Conservation (phyloP, 1,140 invertebrate species). For the Sweltsa coloradensis region DNA sequence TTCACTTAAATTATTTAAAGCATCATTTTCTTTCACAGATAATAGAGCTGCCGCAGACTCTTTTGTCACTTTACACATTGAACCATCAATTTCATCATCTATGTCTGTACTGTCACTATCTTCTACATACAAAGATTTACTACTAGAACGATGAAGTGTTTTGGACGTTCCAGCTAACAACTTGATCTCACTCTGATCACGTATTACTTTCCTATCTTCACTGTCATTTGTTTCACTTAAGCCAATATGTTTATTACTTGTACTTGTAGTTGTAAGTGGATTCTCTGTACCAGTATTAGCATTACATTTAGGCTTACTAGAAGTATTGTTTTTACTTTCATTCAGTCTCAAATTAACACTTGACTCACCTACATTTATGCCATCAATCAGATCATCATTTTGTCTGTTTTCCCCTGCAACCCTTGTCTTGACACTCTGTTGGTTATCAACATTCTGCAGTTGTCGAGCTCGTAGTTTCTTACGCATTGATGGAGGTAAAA, state of each 20-base stretch:
- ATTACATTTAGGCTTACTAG: not conserved
- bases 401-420: not conserved
- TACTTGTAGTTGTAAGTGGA: conserved; percentile 5
- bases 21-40: too few species aligned
- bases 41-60: not conserved
- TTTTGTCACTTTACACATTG: not conserved
- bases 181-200: too few species aligned
- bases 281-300: not conserved
- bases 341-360: not conserved
- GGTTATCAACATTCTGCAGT: not conserved
- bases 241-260: conserved; percentile 24
- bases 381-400: not conserved
- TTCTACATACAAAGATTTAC: too few species aligned
- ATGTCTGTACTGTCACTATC: too few species aligned
- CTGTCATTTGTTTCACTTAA: conserved; percentile 22
- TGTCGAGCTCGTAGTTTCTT: conserved; percentile 16
- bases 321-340: too few species aligned
- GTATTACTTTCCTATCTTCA: too few species aligned
- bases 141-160: too few species aligned
- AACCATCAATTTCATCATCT: too few species aligned
- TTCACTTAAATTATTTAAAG: too few species aligned
- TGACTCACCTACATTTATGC: not conserved
- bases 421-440: not conserved
- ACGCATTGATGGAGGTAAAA: conserved; percentile 30
- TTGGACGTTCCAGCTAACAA: too few species aligned